Evolutionary conservation across 2,113 vertebrate genomes (phyloP).

Genomic region (Crotophaga sulcirostris): DNA sequence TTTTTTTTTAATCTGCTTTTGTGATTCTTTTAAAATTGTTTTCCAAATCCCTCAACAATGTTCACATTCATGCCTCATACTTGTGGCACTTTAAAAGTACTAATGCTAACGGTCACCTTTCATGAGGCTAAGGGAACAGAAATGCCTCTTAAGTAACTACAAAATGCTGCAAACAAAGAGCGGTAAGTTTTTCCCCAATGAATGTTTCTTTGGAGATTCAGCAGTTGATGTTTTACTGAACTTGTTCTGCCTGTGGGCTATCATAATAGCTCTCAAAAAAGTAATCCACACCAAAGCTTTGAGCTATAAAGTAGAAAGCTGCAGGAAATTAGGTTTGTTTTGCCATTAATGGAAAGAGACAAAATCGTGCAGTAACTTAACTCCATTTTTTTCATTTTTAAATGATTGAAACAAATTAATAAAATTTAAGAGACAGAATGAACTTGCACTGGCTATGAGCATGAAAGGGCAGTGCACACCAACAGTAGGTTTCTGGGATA

Average conservation of each 20-base stretch:
- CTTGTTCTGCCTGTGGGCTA: slow-evolving; percentile 25
- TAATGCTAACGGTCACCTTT: not conserved
- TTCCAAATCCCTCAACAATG: not conserved
- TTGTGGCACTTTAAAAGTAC: not conserved
- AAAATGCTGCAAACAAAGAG: not conserved
- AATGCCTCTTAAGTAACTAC: not conserved
- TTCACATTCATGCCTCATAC: not conserved
- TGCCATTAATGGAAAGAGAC: slow-evolving; percentile 23
- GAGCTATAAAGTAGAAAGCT: slow-evolving; percentile 30
- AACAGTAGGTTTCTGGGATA: slow-evolving; percentile 13
- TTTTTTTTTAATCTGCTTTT: not conserved
- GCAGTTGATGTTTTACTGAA: slow-evolving; percentile 20
- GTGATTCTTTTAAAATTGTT: not conserved
- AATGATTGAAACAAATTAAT: slow-evolving; percentile 17
- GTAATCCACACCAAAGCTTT: slow-evolving; percentile 28
- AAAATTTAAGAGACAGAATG: slow-evolving; percentile 19
- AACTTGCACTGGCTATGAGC: not conserved
- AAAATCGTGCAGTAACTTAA: not conserved
- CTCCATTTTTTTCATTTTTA: not conserved
- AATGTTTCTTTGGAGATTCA: slow-evolving; percentile 14
- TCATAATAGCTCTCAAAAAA: slow-evolving; percentile 43
- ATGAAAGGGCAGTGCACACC: not conserved
- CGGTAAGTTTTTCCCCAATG: not conserved
- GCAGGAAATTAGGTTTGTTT: slow-evolving; percentile 52
- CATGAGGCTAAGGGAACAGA: not conserved